Conservation (phyloP, 2,888 invertebrate species). For the Prosapia bicincta region DNA sequence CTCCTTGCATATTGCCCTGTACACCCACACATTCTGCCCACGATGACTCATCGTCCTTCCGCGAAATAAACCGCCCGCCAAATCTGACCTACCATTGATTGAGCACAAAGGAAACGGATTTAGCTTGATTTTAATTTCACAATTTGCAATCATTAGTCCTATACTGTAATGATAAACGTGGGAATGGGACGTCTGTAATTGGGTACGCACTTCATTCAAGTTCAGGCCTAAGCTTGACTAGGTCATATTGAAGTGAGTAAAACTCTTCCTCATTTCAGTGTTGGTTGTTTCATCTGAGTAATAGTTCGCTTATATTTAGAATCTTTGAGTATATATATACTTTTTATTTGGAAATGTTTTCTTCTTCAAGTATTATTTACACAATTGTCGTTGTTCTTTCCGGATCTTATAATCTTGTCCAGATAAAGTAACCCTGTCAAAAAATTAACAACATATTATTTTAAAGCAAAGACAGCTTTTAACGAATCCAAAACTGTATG, state of each 20-base stretch:
- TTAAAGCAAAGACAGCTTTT: too few relatives aligned
- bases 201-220: neutral
- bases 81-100: neutral
- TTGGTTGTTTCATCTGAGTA: too few relatives aligned
- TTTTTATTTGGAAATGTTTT: too few relatives aligned
- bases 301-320: too few relatives aligned
- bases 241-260: neutral
- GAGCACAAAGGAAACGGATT: neutral
- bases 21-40: neutral
- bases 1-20: neutral
- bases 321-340: too few relatives aligned
- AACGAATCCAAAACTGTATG: too few relatives aligned
- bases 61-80: neutral
- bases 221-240: too few relatives aligned
- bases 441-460: too few relatives aligned
- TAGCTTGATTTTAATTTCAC: neutral
- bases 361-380: too few relatives aligned
- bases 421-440: too few relatives aligned
- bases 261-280: neutral
- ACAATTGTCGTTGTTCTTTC: too few relatives aligned
- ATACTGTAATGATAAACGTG: neutral
- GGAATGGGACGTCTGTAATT: neutral
- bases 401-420: too few relatives aligned
- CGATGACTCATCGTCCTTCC: neutral
- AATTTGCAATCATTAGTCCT: neutral